Evolutionary conservation across 2,888 invertebrate genomes (phyloP).

Genomic region (Acrobasis suavella): DNA sequence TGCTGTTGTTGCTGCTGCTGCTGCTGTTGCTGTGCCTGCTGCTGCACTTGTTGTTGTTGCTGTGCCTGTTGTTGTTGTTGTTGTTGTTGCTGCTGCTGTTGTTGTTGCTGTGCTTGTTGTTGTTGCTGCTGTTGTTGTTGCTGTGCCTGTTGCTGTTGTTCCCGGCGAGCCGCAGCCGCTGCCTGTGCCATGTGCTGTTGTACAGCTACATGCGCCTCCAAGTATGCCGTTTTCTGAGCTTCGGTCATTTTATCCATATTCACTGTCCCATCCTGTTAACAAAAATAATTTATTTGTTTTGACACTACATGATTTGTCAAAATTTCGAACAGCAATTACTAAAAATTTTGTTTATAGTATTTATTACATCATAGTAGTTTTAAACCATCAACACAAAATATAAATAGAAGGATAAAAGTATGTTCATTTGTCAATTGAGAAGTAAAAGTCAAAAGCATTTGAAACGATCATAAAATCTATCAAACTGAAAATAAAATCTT

Average conservation of each 20-base stretch:
- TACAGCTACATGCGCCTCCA: conserved; percentile 88
- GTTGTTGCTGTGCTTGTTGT: conserved; percentile 56
- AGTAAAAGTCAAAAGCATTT: too few relatives aligned
- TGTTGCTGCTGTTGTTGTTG: conserved; percentile 66
- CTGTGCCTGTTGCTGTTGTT: conserved; percentile 73
- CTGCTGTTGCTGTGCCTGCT: conserved; percentile 67
- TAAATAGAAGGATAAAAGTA: too few relatives aligned
- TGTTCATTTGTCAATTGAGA: too few relatives aligned
- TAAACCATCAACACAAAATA: too few relatives aligned
- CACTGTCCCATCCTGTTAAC: conserved; percentile 83
- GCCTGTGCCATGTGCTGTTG: conserved; percentile 91
- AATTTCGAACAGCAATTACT: too few relatives aligned
- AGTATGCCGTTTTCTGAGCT: conserved; percentile 88
- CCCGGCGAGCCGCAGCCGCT: conserved; percentile 80
- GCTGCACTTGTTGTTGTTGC: conserved; percentile 64
- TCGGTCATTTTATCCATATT: conserved; percentile 90
- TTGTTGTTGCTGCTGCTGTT: conserved; percentile 57
- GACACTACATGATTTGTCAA: not conserved
- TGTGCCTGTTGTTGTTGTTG: conserved; percentile 50
- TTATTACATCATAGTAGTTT: too few relatives aligned
- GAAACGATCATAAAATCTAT: not conserved
- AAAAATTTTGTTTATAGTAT: too few relatives aligned
- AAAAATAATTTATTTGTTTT: not conserved
- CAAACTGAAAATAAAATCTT: not conserved
- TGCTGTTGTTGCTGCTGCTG: conserved; percentile 46